These are phyloP conservation scores for Leucopternis melanops DNA, from an alignment of 2,113 vertebrate species.

Conservation along the genomic window DNA sequence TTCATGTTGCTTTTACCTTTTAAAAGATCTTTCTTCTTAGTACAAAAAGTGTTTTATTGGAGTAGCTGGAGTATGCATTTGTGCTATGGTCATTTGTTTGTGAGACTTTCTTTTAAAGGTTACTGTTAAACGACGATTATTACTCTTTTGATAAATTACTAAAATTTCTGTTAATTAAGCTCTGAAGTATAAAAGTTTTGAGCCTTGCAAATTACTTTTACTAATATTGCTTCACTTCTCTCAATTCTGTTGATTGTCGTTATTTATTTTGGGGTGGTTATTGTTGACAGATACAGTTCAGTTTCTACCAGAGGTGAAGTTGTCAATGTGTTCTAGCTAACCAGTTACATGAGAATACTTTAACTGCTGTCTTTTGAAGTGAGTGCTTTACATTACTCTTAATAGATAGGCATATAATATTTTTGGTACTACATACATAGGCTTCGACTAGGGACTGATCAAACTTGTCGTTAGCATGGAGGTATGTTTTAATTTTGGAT, in stretches of 20 bases:
- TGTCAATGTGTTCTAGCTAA: neutral
- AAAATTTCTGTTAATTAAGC: neutral
- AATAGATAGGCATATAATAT: neutral
- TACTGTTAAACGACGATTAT: neutral
- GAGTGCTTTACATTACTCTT: neutral
- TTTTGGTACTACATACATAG: neutral
- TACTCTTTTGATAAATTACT: neutral
- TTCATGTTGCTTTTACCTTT: neutral
- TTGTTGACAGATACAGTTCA: neutral
- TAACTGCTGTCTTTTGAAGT: neutral
- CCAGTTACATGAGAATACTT: neutral
- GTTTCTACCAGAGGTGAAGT: neutral
- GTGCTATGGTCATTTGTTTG: neutral
- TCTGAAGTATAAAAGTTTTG: neutral
- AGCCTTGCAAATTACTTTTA: neutral
- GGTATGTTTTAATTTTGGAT: neutral
- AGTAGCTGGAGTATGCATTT: neutral
- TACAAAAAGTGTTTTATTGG: neutral
- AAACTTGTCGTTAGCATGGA: accelerated
- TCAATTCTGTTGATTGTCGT: neutral
- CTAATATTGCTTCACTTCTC: neutral
- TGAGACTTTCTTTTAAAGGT: neutral
- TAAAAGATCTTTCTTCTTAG: neutral
- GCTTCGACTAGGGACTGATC: neutral
- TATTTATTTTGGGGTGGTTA: neutral